A percentile compares a stretch with the other conserved stretches of the same genome.
These are phyloP conservation scores for Dromius quadrimaculatus DNA, from an alignment of 2,888 invertebrate species.

Conservation along the genomic window DNA sequence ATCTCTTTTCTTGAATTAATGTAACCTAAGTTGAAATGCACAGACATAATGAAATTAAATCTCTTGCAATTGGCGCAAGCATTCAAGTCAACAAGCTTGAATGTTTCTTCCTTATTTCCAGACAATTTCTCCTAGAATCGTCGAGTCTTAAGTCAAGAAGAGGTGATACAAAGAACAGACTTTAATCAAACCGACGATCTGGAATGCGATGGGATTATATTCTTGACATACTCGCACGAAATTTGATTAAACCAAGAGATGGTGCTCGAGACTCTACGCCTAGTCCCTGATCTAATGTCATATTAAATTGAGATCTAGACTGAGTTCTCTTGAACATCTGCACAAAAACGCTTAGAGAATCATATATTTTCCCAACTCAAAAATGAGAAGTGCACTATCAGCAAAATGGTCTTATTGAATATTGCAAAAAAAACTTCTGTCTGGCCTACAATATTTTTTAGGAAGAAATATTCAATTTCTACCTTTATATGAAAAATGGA, in stretches of 20 bases:
- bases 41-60: constrained; percentile 7
- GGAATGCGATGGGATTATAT: background rate
- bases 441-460: background rate
- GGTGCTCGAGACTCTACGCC: constrained; percentile 25
- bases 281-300: constrained; percentile 24
- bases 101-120: constrained; percentile 35
- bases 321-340: constrained; percentile 5
- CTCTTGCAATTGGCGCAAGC: background rate
- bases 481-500: too few relatives aligned
- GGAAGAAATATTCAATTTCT: too few relatives aligned
- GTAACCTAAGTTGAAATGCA: too few relatives aligned
- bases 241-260: constrained; percentile 30
- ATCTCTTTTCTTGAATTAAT: too few relatives aligned
- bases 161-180: constrained; percentile 36
- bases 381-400: too few relatives aligned
- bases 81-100: constrained; percentile 9
- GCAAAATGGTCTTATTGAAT: too few relatives aligned
- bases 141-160: constrained; percentile 23
- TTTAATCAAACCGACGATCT: constrained; percentile 46
- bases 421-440: too few relatives aligned
- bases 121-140: constrained; percentile 42
- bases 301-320: constrained; percentile 16
- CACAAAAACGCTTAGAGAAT: background rate
- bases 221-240: constrained; percentile 21
- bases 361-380: background rate